phyloP scores from a whole-genome alignment of 1,140 invertebrate species.

The Leguminivora glycinivorella region DNA sequence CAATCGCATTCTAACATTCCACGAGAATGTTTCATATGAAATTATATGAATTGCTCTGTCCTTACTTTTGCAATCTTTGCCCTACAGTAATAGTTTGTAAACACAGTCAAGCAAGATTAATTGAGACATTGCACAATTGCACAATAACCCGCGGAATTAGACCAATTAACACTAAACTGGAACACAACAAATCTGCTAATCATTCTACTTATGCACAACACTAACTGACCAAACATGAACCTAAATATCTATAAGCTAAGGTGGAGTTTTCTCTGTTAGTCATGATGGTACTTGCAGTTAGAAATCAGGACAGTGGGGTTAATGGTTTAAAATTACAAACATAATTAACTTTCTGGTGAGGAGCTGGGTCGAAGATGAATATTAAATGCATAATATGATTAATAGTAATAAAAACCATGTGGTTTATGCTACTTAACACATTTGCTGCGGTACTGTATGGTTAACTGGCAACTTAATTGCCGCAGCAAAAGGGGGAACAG shows the following conservation, averaged over 20 bases:
- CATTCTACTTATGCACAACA: background rate
- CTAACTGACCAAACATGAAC: no score
- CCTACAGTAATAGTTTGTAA: background rate
- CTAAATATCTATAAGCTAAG: no score
- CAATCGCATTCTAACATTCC: no score
- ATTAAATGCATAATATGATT: background rate
- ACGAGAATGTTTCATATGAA: no score
- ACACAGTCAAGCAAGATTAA: background rate
- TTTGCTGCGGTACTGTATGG: no score
- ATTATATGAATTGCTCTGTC: no score
- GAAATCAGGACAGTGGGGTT: background rate
- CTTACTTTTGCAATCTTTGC: no score
- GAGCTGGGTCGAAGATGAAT: background rate
- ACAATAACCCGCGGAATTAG: background rate
- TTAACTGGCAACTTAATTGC: no score
- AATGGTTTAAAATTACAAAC: background rate
- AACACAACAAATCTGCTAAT: background rate
- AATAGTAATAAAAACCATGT: no score
- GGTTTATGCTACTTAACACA: no score
- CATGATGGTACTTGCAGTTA: background rate
- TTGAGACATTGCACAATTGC: background rate
- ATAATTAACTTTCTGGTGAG: background rate
- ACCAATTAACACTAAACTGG: background rate
- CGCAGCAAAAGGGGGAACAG: no score
- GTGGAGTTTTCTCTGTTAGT: no score